Base-by-base conservation (phyloP, 2,888 invertebrate species). In the Anoplius nigerrimus region DNA sequence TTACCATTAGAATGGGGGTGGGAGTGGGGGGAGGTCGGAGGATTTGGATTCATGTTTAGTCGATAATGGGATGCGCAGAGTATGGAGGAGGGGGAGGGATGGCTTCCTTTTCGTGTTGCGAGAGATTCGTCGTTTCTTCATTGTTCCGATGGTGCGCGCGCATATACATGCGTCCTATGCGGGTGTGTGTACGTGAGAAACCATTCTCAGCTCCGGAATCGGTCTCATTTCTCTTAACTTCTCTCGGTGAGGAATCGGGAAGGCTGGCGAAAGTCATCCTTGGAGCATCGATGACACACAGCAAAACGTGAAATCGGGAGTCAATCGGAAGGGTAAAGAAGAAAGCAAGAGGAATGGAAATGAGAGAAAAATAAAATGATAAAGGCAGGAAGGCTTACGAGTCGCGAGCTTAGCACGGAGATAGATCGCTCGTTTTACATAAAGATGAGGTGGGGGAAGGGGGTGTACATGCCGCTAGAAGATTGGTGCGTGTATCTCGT, bases 341-440 rank as follows among this genome's bases (percentile, higher is more conserved):
- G 6, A 13, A 15, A n/a, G 34, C 15, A 22, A 27, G 11, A 15
- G 45, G 62, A 51, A 60, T 46, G 42, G 54, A 55, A 43, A 67
- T 62, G 48, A 51, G 48, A 64, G 66, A 21, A 58, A 52, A 42
- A 48, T 21, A 24, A 20, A 53, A 53, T 11, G 34, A 11, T 11
- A 34, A 34, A 34, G 11, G 54, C 34, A 60, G 55, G 55, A 51
- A 65, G 56, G 52, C 27, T 62, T 45, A 61, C 71, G 68, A 80
- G 16, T 68, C 54, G 69, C 63, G 71, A 62, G 66, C 68, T 62
- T 76, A 78, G 72, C 65, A 69, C 69, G 55, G 11, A 34, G 34
- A 69, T 65, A 70, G 71, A 77, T 65, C 69, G 69, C 72, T 65
- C 43, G 61, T 66, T 74, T 69, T 48, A 34, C 34, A 34, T 34